A percentile compares a stretch with the other conserved stretches of the same genome.
These are phyloP conservation scores for Agrotis segetum DNA, from an alignment of 2,888 invertebrate genomes.

Conservation along the genomic window DNA sequence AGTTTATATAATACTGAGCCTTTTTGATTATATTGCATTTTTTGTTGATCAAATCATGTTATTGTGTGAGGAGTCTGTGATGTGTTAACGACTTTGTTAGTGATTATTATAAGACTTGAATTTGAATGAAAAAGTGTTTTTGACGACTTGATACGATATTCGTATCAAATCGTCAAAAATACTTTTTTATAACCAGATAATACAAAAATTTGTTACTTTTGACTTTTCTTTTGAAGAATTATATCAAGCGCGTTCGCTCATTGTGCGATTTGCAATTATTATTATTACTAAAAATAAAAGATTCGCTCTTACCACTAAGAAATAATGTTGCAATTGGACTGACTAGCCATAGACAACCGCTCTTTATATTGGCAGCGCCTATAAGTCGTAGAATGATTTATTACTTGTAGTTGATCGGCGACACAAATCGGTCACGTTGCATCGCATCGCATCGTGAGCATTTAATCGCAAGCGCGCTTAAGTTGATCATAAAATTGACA, in stretches of 20 bases:
- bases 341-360: too few species aligned
- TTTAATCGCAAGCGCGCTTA: not conserved
- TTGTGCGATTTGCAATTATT: too few species aligned
- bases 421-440: too few species aligned
- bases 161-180: too few species aligned
- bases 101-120: slow-evolving; percentile 4
- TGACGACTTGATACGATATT: not conserved
- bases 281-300: too few species aligned
- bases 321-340: too few species aligned
- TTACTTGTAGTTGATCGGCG: too few species aligned
- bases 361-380: too few species aligned
- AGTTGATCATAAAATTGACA: slow-evolving; percentile 13
- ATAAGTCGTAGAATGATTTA: too few species aligned
- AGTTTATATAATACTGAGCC: slow-evolving; percentile 68
- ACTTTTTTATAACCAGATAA: not conserved
- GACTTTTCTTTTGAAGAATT: slow-evolving; percentile 7
- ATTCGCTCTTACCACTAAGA: too few species aligned
- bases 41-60: slow-evolving; percentile 81
- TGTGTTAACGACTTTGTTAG: slow-evolving; percentile 31
- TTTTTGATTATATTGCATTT: slow-evolving; percentile 79
- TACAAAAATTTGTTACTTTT: not conserved
- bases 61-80: slow-evolving; percentile 59
- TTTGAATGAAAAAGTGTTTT: not conserved
- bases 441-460: too few species aligned
- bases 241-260: not conserved